Evolutionary conservation across 2,113 vertebrate species (phyloP), one percentile per base, ranked within the genome.

Genomic region (Lepisosteus oculatus): DNA sequence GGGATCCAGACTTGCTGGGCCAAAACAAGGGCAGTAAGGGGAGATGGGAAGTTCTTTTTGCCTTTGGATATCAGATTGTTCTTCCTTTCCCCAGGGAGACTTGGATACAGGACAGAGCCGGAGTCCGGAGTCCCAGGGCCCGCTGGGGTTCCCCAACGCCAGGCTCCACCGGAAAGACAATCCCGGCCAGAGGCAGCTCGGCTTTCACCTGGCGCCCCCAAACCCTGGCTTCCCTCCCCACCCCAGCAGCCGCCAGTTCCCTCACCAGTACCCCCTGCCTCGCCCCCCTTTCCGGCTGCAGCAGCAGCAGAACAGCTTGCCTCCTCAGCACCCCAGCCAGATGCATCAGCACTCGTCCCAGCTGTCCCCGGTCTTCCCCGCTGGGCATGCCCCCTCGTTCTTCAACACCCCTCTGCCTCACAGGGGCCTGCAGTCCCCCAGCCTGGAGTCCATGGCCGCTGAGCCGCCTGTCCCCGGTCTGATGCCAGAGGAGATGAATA

Each of bases 141-240:
- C 84, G 8, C 59, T 93, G 42, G 88, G 86, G 74, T 97, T 94
- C 82, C 89, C 95, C 13, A 93, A 84, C 8, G 76, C 92, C 57
- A 89, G 96, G 80, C 95, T 96, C 77, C 94, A 96, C 44, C 94
- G 96, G 77, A 99, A 98, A 88, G 97, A 98, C 78, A 93, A 89
- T 74, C 87, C 94, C 56, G 83, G 87, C 77, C 93, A 96, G 78
- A 92, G 97, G 86, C 90, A 94, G 70, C 86, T 97, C 74, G 94
- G 90, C 80, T 94, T 96, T 45, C 96, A 97, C 74, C 90, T 98
- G 61, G 93, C 94, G 11, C 92, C 95, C 0, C 95, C 96, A 42
- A 95, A 91, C 42, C 84, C 92, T 0, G 91, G 93, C 69, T 96
- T 95, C 6, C 80, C 88, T 17, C 77, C 86, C 68, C 96, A 80